Base-by-base conservation (phyloP, 2,888 invertebrate species). In the Ypsolopha sequella region DNA sequence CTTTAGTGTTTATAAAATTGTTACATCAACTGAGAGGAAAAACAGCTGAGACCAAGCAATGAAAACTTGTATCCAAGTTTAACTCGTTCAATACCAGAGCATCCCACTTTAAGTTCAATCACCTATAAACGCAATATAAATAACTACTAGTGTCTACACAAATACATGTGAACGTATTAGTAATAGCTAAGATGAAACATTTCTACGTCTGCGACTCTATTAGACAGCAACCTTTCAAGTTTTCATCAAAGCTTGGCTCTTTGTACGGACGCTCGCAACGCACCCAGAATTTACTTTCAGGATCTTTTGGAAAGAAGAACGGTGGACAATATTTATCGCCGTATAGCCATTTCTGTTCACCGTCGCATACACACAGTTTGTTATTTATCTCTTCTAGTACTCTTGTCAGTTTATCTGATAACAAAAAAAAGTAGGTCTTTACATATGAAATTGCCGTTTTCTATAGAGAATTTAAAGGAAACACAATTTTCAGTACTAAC, bases 211-310 rank as follows among this genome's bases (percentile, higher is more conserved):
- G 77, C 77, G 58, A 56, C 68, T 62, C 72, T 76, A 80, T 78
- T 78, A 63, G 62, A 62, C 55, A 60, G 85, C 84, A 85, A 85
- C 86, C 85, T 84, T 75, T 73, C 55, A 81, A 81, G 72, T 82
- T 82, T 69, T 82, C 84, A 82, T 85, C 76, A 75, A 78, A 82
- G 63, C 55, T 65, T 75, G 51, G 64, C 61, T 55, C 35, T 36
- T 47, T 52, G 54, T 43, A 63, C 66, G 48, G 59, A 61, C 48
- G 56, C 57, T 63, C 65, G 70, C 79, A 77, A 52, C 62, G 65
- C 41, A 70, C 63, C 54, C 62, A 54, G 53, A 65, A 70, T 33
- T 62, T 58, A 33, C 51, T 60, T 43, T 76, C 74, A 51, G 75
- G 61, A 65, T 76, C 74, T 60, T 54, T 65, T 34, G 76, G 77